phyloP scores from a whole-genome alignment of 2,888 invertebrate genomes.

The Megaustenia siamemsis region DNA sequence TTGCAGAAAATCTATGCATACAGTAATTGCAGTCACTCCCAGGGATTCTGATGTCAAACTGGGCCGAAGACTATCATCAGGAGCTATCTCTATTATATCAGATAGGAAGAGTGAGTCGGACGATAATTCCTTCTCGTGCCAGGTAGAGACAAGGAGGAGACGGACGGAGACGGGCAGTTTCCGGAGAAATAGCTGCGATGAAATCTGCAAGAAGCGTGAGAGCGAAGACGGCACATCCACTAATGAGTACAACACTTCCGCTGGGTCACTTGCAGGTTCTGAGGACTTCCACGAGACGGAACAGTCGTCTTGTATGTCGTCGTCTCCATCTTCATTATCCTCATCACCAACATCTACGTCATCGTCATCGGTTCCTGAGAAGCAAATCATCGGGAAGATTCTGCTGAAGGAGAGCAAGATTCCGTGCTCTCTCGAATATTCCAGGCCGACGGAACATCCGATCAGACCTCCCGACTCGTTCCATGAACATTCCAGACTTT shows the following conservation, averaged over 20 bases:
- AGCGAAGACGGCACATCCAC: background rate
- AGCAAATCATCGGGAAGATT: background rate
- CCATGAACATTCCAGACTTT: background rate
- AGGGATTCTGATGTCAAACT: background rate
- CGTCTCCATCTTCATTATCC: constrained; percentile 22
- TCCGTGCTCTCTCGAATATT: background rate
- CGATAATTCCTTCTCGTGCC: background rate
- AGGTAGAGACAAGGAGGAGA: background rate
- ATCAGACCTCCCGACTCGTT: too few relatives aligned
- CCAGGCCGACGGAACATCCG: too few relatives aligned
- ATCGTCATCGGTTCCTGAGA: constrained; percentile 35
- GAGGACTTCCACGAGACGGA: background rate
- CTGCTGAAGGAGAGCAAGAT: background rate
- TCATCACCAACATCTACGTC: constrained; percentile 32
- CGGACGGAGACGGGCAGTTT: background rate
- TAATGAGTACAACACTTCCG: background rate
- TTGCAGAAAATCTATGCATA: constrained; percentile 36
- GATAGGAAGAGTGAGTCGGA: background rate
- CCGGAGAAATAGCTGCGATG: background rate
- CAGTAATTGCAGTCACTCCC: constrained; percentile 41
- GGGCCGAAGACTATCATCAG: background rate
- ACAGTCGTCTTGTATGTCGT: constrained; percentile 22
- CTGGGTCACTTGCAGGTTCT: background rate
- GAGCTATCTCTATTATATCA: background rate
- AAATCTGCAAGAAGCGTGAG: constrained; percentile 2